Conservation (phyloP, 2,888 invertebrate genomes). For the Dioctria rufipes region DNA sequence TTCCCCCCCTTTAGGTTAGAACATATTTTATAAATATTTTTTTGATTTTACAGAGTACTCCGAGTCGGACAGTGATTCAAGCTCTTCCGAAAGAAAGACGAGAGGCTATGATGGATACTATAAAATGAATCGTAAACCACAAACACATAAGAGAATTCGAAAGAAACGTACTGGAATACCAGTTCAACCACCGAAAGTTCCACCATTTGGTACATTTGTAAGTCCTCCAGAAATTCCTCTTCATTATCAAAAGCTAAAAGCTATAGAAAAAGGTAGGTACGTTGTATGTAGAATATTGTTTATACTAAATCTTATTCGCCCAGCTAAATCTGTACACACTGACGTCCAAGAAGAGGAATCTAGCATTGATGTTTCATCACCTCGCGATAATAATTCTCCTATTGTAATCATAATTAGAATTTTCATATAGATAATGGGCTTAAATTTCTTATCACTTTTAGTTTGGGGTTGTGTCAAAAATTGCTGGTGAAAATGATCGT, state of each 20-base stretch:
- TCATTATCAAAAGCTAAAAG: slow-evolving; percentile 72
- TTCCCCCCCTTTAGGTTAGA: not conserved
- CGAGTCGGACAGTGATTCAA: slow-evolving; percentile 90
- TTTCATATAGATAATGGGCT: not conserved
- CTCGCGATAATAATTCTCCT: slow-evolving; percentile 78
- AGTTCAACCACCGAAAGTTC: slow-evolving; percentile 88
- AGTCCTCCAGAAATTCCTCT: slow-evolving; percentile 78
- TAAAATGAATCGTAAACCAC: slow-evolving; percentile 79
- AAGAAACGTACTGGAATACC: slow-evolving; percentile 86
- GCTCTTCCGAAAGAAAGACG: slow-evolving; percentile 73
- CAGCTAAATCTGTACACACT: slow-evolving; percentile 62
- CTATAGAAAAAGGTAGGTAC: slow-evolving; percentile 68
- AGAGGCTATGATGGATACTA: slow-evolving; percentile 76
- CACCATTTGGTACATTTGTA: slow-evolving; percentile 79
- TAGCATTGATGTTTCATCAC: slow-evolving; percentile 76
- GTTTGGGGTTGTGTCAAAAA: slow-evolving; percentile 74
- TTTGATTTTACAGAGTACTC: slow-evolving; percentile 78
- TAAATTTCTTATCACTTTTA: slow-evolving; percentile 59
- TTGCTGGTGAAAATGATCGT: slow-evolving; percentile 73
- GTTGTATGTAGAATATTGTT: slow-evolving; percentile 8
- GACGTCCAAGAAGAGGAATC: slow-evolving; percentile 76
- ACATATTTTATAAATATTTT: not conserved
- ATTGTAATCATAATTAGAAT: slow-evolving; percentile 70
- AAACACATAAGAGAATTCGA: slow-evolving; percentile 80
- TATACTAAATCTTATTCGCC: slow-evolving; percentile 57